Conservation (phyloP, 1,140 invertebrate genomes). For the Bombus impatiens region DNA sequence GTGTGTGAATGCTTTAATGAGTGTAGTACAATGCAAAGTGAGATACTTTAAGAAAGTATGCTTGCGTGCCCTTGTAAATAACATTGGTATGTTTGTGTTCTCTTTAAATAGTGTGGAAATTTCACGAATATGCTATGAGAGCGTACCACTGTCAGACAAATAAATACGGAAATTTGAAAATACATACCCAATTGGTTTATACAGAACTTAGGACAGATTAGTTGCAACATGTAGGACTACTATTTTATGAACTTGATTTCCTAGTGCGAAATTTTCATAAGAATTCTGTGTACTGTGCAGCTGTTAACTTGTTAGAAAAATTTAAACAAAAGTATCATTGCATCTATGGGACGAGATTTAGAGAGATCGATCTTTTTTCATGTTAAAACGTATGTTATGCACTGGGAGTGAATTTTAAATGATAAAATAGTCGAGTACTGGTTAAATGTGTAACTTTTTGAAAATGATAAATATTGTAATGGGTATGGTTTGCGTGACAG, state of each 20-base stretch:
- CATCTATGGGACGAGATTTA: neutral
- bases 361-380: neutral
- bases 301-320: slow-evolving; percentile 8
- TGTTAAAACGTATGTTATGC: slow-evolving; percentile 31
- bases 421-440: slow-evolving; percentile 23
- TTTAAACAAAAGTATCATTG: neutral
- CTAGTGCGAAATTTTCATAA: neutral
- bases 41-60: slow-evolving; percentile 47
- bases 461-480: slow-evolving; percentile 59
- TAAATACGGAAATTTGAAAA: slow-evolving; percentile 6
- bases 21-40: slow-evolving; percentile 46
- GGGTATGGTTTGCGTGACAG: slow-evolving; percentile 60
- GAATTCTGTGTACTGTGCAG: slow-evolving; percentile 23
- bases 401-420: slow-evolving; percentile 38
- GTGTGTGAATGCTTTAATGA: slow-evolving; percentile 58
- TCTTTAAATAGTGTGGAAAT: slow-evolving; percentile 45
- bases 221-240: neutral
- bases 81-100: slow-evolving; percentile 63
- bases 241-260: slow-evolving; percentile 3
- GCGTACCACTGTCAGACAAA: slow-evolving; percentile 26
- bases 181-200: slow-evolving; percentile 33
- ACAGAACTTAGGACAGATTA: neutral
- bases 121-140: slow-evolving; percentile 43
- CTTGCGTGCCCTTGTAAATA: slow-evolving; percentile 66
- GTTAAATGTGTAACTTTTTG: slow-evolving; percentile 30